Percentiles rank a stretch among this genome's conserved stretches.
Conservation (phyloP, 2,113 vertebrate genomes). For the Alligator sinensis region DNA sequence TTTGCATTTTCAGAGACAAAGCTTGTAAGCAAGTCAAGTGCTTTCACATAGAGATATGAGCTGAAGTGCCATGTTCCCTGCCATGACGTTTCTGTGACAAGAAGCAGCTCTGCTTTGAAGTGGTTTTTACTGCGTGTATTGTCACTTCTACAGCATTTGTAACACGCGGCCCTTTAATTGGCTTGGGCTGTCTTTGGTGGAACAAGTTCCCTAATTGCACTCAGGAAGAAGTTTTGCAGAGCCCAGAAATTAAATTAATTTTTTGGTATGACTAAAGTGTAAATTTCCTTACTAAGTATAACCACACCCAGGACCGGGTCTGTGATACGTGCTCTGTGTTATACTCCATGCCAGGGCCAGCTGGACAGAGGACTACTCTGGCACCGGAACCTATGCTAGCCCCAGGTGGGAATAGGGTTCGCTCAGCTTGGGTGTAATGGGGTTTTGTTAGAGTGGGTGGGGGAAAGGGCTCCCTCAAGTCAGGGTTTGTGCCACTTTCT, state of each 20-base stretch:
- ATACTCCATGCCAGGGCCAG: neutral
- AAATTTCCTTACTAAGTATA: neutral
- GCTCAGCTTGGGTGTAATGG: neutral
- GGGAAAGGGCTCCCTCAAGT: neutral
- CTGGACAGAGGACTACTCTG: neutral
- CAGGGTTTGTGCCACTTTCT: neutral
- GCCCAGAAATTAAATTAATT: neutral
- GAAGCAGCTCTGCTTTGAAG: conserved; percentile 42
- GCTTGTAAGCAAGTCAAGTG: neutral
- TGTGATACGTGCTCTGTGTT: neutral
- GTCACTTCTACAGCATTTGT: conserved; percentile 26
- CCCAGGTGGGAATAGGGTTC: neutral
- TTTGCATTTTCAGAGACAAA: conserved; percentile 1
- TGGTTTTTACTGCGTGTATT: conserved; percentile 36
- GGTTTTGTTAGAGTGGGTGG: neutral
- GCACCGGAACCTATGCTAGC: neutral
- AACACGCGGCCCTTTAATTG: neutral
- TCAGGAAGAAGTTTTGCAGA: conserved; percentile 1
- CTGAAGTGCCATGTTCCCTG: conserved; percentile 16
- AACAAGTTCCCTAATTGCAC: neutral
- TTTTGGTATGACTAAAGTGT: neutral
- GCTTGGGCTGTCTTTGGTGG: conserved; percentile 45
- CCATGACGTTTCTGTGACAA: conserved; percentile 62
- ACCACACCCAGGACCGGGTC: neutral
- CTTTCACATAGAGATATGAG: conserved; percentile 51